Percentiles rank a stretch among this genome's conserved stretches.
Evolutionary conservation across 2,113 vertebrate species (phyloP).

Genomic region (Cyanistes caeruleus): DNA sequence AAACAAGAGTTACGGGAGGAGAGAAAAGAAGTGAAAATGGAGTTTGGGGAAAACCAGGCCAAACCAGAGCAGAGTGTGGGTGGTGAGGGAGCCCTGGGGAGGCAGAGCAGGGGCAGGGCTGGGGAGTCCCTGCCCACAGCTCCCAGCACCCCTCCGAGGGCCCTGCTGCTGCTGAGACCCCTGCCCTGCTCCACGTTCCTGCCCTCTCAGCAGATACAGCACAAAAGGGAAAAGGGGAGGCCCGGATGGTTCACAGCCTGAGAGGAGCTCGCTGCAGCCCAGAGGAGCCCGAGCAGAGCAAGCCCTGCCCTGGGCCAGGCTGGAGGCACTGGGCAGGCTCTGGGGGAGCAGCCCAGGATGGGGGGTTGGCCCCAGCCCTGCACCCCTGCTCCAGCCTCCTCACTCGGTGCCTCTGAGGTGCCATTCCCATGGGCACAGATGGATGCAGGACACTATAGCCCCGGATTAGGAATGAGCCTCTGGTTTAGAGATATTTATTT

Average conservation of each 20-base stretch:
- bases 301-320: not conserved
- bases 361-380: not conserved
- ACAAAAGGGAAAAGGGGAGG: not conserved
- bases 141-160: rapidly evolving
- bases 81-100: not conserved
- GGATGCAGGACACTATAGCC: constrained; percentile 24
- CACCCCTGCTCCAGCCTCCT: not conserved
- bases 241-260: rapidly evolving
- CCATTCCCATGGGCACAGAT: not conserved
- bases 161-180: not conserved
- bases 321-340: not conserved
- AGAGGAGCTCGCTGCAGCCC: not conserved
- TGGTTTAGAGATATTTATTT: constrained; percentile 62
- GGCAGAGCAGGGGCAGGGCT: rapidly evolving
- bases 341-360: not conserved
- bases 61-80: not conserved
- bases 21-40: not conserved
- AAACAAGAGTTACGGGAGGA: rapidly evolving
- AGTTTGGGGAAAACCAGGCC: not conserved
- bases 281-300: rapidly evolving
- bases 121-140: not conserved
- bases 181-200: not conserved
- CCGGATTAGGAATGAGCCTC: constrained; percentile 38
- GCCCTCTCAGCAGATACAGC: not conserved
- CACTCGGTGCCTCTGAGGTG: not conserved